Evolutionary conservation across 2,113 vertebrate species (phyloP), one percentile per base, ranked within the genome.

Genomic region (Saccopteryx bilineata): DNA sequence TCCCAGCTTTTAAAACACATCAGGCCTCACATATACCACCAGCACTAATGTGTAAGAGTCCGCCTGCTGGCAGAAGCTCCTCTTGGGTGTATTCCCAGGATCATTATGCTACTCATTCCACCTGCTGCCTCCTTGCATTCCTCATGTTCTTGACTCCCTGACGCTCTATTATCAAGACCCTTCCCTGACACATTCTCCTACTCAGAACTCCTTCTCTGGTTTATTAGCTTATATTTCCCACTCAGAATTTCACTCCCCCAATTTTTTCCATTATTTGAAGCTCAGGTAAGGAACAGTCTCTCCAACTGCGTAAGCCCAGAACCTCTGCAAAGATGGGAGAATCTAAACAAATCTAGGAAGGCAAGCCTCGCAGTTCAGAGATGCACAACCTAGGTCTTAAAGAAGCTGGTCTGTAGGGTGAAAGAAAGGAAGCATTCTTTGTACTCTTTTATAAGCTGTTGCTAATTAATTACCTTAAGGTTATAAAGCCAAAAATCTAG

Each of bases 391-490:
- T 86, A 88, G 19, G 23, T 90, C 39, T 78, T 60, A 87, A 74
- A 74, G 26, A 87, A 71, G 12, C 21, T 58, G 54, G 18, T 94
- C 89, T 95, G 48, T 4, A 93, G 39, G 31, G n/a, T 39, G 91
- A 75, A 33, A 69, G 46, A 92, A 69, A 68, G 56, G 52, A 84
- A 72, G 18, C 13, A 81, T 66, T 80, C 14, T 87, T 87, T 71
- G 66, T 3, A 81, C 28, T 74, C 17, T 81, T 92, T 76, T 60
- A 85, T 60, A 82, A 92, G 72, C 52, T 50, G 33, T 56, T 95
- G 50, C 10, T 92, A 71, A 82, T 74, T 92, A 71, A 82, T 74
- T 89, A 52, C 17, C 28, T 86, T 48, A 86, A 69, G 33, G 39
- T 75, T 84, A 58, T 80, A 14, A 92, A 61, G 54, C 54, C 52